A percentile compares a stretch with the other conserved stretches of the same genome.
These are phyloP conservation scores for Pterostichus madidus DNA, from an alignment of 2,888 invertebrate species.

Conservation along the genomic window DNA sequence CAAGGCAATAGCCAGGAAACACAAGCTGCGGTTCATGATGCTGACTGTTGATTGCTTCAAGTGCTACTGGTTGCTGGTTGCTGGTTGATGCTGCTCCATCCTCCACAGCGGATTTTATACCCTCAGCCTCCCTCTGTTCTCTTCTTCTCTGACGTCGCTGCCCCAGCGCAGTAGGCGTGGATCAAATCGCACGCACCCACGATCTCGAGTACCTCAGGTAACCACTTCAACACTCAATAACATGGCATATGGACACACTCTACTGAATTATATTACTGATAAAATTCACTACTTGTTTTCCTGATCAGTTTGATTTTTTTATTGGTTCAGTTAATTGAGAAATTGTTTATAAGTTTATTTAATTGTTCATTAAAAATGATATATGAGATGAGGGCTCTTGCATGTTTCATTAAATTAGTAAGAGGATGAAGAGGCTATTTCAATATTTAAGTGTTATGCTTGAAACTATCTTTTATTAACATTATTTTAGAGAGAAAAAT, in stretches of 20 bases:
- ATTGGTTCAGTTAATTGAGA: background rate
- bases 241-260: slow-evolving; percentile 25
- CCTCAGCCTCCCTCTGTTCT: background rate
- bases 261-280: slow-evolving; percentile 21
- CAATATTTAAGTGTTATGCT: background rate
- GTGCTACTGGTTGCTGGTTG: background rate
- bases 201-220: slow-evolving; percentile 26
- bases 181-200: slow-evolving; percentile 11
- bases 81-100: slow-evolving; percentile 17
- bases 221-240: slow-evolving; percentile 47
- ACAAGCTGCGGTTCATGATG: slow-evolving; percentile 44
- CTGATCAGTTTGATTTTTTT: background rate
- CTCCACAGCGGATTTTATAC: slow-evolving; percentile 14
- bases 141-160: slow-evolving; percentile 3
- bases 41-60: background rate
- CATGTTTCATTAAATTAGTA: background rate
- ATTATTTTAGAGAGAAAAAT: no score
- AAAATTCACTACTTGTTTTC: slow-evolving; percentile 16
- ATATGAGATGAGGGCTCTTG: background rate
- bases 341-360: background rate
- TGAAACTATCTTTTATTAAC: background rate
- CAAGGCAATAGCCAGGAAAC: slow-evolving; percentile 30
- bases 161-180: slow-evolving; percentile 40
- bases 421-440: background rate
- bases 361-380: background rate